Conservation (phyloP, 2,797 vertebrate genomes). For the Limosa lapponica region DNA sequence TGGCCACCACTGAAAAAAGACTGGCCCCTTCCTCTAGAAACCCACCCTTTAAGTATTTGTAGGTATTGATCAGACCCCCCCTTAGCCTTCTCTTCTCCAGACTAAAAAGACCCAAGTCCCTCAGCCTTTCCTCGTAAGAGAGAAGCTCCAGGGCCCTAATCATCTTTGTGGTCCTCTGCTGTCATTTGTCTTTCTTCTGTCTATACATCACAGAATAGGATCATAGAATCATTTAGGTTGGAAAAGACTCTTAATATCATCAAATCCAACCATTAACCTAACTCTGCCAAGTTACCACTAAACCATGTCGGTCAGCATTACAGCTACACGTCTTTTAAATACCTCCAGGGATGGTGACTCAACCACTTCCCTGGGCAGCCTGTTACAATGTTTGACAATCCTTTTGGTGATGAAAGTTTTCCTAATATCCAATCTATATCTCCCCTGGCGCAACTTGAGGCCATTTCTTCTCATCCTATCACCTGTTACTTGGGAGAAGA, state of each 20-base stretch:
- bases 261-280: neutral
- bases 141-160: too few relatives aligned
- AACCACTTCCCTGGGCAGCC: neutral
- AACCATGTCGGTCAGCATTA: neutral
- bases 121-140: too few relatives aligned
- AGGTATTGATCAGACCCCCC: too few relatives aligned
- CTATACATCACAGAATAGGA: neutral
- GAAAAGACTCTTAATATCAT: neutral
- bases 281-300: neutral
- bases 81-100: too few relatives aligned
- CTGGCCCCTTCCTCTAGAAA: too few relatives aligned
- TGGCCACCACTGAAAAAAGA: too few relatives aligned
- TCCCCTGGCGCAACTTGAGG: neutral
- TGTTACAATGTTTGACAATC: neutral
- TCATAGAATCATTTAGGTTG: neutral
- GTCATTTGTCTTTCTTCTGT: neutral
- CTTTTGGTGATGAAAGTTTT: neutral
- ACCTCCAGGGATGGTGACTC: neutral
- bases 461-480: neutral
- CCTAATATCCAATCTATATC: neutral
- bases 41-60: too few relatives aligned
- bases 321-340: neutral
- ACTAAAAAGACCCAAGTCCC: too few relatives aligned
- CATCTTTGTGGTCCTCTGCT: neutral
- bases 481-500: neutral